Evolutionary conservation across 2,797 vertebrate genomes (phyloP).

Genomic region (Caiman crocodilus): DNA sequence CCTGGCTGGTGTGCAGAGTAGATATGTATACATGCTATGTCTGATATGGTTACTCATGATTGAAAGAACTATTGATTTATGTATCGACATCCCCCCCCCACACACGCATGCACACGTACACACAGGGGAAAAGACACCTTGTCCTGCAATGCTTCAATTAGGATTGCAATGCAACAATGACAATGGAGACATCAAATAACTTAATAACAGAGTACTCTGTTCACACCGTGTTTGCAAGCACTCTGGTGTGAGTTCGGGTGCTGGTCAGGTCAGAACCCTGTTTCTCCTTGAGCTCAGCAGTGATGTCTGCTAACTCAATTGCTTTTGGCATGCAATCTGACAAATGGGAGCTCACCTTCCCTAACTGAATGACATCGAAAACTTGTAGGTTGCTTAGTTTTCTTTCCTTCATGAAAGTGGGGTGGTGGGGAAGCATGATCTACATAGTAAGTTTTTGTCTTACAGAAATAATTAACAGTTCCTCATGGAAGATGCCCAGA

Average conservation of each 20-base stretch:
- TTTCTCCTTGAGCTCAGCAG: neutral
- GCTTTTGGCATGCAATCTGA: neutral
- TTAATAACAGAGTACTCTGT: neutral
- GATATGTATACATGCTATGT: neutral
- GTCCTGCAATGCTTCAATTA: neutral
- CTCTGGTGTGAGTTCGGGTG: accelerated
- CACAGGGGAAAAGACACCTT: neutral
- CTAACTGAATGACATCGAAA: neutral
- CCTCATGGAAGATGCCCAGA: neutral
- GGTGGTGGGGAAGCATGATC: too few species aligned
- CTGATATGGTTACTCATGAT: neutral
- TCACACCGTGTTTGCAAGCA: neutral
- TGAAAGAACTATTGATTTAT: conserved; percentile 3
- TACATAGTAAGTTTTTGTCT: accelerated
- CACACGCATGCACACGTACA: neutral
- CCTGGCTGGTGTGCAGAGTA: neutral
- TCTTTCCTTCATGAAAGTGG: too few species aligned
- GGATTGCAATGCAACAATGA: neutral
- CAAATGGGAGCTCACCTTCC: neutral
- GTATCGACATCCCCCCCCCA: neutral
- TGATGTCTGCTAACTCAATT: neutral
- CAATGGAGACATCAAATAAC: neutral
- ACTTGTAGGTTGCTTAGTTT: neutral
- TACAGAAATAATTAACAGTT: neutral
- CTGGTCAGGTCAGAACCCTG: neutral